These are phyloP conservation scores for Acropora tenuis DNA, from an alignment of 64 coral and sea anemone genomes.

Conservation along the genomic window DNA sequence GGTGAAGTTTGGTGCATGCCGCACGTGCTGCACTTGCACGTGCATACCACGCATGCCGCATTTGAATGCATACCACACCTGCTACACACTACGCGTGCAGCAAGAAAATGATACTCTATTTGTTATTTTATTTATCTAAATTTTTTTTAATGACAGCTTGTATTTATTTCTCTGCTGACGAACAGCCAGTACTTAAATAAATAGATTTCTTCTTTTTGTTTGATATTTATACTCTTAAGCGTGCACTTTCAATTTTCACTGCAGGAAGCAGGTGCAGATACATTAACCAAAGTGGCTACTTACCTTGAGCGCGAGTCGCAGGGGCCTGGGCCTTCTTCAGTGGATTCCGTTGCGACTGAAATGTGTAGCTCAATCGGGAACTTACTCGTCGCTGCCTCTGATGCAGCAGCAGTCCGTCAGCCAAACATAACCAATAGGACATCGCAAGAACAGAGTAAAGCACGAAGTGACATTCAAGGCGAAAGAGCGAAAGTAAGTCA, in stretches of 20 bases:
- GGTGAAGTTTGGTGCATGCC: background rate
- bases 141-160: too few species aligned
- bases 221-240: background rate
- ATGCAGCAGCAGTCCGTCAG: constrained; percentile 24
- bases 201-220: too few species aligned
- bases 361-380: constrained; percentile 53
- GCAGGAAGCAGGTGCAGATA: constrained; percentile 25
- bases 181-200: too few species aligned
- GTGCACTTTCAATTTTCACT: background rate
- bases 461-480: background rate
- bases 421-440: constrained; percentile 23
- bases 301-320: constrained; percentile 15
- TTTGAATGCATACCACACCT: too few species aligned
- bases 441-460: background rate
- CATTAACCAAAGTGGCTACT: constrained; percentile 15
- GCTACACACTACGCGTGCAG: too few species aligned
- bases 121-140: too few species aligned
- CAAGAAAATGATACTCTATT: too few species aligned
- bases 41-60: too few species aligned
- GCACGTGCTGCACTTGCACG: too few species aligned
- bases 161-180: too few species aligned
- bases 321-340: constrained; percentile 26
- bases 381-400: constrained; percentile 34
- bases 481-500: background rate
- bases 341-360: constrained; percentile 38